Conservation (phyloP, 2,888 invertebrate species). For the Peribatodes rhomboidaria region DNA sequence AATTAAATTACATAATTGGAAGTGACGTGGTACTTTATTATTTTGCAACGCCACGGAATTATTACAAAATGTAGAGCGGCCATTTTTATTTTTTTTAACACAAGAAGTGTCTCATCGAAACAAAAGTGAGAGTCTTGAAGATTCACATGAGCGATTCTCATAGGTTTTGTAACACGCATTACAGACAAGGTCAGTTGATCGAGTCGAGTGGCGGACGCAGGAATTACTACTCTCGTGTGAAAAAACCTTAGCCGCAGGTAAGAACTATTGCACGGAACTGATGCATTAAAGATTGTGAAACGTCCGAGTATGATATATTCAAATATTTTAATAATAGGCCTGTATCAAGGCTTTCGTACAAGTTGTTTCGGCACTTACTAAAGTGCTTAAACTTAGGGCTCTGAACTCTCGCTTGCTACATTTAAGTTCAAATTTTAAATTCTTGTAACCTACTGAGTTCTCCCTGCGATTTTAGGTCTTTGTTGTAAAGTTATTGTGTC, state of each 20-base stretch:
- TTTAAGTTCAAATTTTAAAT: background rate
- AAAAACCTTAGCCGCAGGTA: conserved; percentile 59
- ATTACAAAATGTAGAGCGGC: conserved; percentile 1
- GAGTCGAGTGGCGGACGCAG: conserved; percentile 58
- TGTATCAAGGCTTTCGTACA: conserved; percentile 25
- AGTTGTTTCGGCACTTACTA: background rate
- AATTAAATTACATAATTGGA: conserved; percentile 14
- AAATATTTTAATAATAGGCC: conserved; percentile 24
- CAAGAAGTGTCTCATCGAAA: conserved; percentile 28
- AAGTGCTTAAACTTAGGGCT: too few relatives aligned
- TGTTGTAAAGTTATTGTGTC: background rate
- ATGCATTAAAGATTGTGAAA: conserved; percentile 60
- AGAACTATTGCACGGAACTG: conserved; percentile 55
- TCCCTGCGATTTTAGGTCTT: too few relatives aligned
- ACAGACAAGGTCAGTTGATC: conserved; percentile 54
- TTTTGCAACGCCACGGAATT: conserved; percentile 15
- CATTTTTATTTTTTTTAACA: conserved; percentile 27
- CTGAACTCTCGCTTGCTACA: too few relatives aligned
- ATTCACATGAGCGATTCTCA: conserved; percentile 48
- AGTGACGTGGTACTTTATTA: background rate
- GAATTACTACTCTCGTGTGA: conserved; percentile 70
- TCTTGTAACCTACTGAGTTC: background rate
- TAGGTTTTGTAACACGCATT: conserved; percentile 59
- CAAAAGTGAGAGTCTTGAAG: conserved; percentile 40
- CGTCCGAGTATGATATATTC: conserved; percentile 45